A percentile compares a stretch with the other conserved stretches of the same genome.
Conservation (phyloP, 2,888 invertebrate genomes). For the Andrena camellia region DNA sequence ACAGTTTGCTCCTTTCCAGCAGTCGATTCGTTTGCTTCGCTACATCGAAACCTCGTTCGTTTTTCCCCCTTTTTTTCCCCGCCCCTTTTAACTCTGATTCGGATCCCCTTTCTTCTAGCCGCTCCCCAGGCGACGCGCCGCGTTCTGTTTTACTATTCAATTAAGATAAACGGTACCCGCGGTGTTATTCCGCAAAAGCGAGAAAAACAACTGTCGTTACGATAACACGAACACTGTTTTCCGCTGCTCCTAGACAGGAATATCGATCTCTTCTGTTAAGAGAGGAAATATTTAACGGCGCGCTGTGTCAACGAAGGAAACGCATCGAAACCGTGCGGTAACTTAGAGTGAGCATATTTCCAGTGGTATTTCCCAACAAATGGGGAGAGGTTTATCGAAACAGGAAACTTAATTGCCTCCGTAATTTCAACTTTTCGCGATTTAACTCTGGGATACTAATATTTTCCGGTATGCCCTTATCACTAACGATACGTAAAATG, state of each 20-base stretch:
- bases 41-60: neutral
- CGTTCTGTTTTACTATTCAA: neutral
- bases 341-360: neutral
- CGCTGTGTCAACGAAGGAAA: neutral
- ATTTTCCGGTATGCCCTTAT: too few species aligned
- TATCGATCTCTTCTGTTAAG: slow-evolving; percentile 19
- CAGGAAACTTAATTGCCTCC: too few species aligned
- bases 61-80: neutral
- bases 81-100: neutral
- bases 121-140: neutral
- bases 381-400: too few species aligned
- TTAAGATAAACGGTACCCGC: slow-evolving; percentile 1
- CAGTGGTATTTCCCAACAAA: neutral
- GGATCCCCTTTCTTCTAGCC: neutral
- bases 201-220: neutral
- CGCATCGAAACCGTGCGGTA: neutral
- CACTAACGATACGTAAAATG: too few species aligned
- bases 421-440: too few species aligned
- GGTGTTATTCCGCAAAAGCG: neutral
- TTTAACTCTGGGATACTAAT: too few species aligned
- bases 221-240: neutral
- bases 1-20: too few species aligned
- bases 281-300: slow-evolving; percentile 33
- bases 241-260: neutral
- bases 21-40: neutral